Evolutionary conservation across 2,113 vertebrate species (phyloP).

Genomic region (Siniperca knerii): DNA sequence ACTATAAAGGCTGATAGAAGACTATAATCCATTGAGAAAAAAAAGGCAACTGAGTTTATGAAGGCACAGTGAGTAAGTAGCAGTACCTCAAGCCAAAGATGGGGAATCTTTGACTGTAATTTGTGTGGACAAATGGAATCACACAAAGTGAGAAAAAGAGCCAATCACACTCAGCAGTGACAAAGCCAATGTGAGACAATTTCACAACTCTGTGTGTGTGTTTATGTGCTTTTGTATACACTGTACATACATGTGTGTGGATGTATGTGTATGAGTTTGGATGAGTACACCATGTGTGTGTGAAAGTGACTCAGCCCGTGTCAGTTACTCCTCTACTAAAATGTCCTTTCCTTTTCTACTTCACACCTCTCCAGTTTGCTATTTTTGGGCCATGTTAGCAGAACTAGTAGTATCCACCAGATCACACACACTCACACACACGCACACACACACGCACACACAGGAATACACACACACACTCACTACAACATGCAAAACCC

Average conservation of each 20-base stretch:
- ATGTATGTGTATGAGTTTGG: constrained; percentile 24
- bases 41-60: background rate
- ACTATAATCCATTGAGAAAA: constrained; percentile 9
- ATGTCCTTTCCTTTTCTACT: constrained; percentile 84
- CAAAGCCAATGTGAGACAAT: constrained; percentile 53
- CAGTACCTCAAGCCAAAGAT: constrained; percentile 7
- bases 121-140: background rate
- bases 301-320: constrained; percentile 80
- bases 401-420: constrained; percentile 74
- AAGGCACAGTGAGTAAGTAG: background rate
- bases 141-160: constrained; percentile 32
- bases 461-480: constrained; percentile 27
- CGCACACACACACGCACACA: constrained; percentile 13
- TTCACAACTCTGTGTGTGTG: constrained; percentile 45
- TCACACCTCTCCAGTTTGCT: constrained; percentile 79
- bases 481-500: constrained; percentile 66
- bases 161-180: constrained; percentile 46
- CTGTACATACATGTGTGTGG: constrained; percentile 25
- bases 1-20: background rate
- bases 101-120: constrained; percentile 30
- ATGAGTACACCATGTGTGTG: constrained; percentile 37
- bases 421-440: constrained; percentile 34
- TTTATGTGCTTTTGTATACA: constrained; percentile 35
- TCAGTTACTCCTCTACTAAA: constrained; percentile 80
- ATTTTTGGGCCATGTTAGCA: constrained; percentile 80